Conservation (phyloP, 2,113 vertebrate species). For the Notothenia coriiceps region DNA sequence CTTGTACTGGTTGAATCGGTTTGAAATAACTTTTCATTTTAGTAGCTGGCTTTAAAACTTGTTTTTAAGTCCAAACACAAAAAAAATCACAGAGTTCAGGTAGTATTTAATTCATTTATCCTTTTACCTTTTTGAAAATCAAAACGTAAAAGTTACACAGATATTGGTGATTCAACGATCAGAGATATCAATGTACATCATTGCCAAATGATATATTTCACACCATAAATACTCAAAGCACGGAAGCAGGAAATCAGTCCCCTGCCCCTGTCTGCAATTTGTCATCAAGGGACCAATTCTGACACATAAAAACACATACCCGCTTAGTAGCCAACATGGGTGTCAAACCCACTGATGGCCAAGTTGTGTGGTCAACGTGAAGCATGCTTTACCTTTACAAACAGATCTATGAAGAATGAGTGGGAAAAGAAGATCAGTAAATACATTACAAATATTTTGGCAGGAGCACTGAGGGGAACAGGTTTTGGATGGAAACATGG, state of each 20-base stretch:
- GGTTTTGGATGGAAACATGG: constrained; percentile 61
- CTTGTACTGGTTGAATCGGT: background rate
- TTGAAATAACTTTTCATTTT: background rate
- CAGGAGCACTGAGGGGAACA: constrained; percentile 62
- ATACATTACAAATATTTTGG: constrained; percentile 80
- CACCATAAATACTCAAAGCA: constrained; percentile 84
- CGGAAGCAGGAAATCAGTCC: constrained; percentile 77
- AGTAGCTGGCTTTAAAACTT: background rate
- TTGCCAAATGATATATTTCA: constrained; percentile 87
- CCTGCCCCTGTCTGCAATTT: constrained; percentile 78
- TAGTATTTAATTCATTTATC: constrained; percentile 85
- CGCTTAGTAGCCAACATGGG: constrained; percentile 68
- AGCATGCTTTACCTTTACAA: constrained; percentile 81
- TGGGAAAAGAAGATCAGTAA: constrained; percentile 52
- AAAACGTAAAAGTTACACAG: constrained; percentile 85
- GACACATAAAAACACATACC: constrained; percentile 80
- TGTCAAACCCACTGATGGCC: constrained; percentile 65
- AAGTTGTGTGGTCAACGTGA: constrained; percentile 71
- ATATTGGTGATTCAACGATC: constrained; percentile 85
- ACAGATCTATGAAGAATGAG: constrained; percentile 70
- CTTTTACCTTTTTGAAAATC: constrained; percentile 85
- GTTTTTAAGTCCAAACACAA: constrained; percentile 51
- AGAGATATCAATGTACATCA: constrained; percentile 87
- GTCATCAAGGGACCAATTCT: constrained; percentile 83
- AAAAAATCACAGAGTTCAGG: constrained; percentile 75